Conservation (phyloP, 2,797 vertebrate genomes). For the Hoplostethus mediterraneus region DNA sequence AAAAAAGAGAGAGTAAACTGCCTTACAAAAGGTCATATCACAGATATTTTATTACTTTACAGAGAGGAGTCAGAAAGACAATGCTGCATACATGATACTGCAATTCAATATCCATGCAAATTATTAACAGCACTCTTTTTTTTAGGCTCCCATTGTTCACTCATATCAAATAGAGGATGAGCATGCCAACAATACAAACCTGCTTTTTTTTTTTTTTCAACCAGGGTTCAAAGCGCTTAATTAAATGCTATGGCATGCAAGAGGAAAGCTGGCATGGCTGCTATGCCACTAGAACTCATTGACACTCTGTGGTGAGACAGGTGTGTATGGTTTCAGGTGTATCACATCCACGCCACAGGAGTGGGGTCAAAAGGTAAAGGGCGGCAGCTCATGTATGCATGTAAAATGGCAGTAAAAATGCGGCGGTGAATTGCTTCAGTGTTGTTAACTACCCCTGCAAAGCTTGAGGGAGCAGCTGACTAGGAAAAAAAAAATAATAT, state of each 20-base stretch:
- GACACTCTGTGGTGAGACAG: not conserved
- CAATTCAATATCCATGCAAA: slow-evolving; percentile 20
- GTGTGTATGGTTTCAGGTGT: not conserved
- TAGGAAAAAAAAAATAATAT: not conserved
- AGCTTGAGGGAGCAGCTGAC: not conserved
- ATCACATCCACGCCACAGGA: not conserved
- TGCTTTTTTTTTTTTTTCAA: not conserved
- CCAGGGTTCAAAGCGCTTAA: slow-evolving; percentile 7
- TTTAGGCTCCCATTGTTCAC: slow-evolving; percentile 22
- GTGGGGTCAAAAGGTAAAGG: not conserved
- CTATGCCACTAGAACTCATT: slow-evolving; percentile 9
- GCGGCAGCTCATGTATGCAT: not conserved
- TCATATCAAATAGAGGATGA: slow-evolving; percentile 19
- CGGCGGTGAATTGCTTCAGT: not conserved
- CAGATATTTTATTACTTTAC: slow-evolving; percentile 20
- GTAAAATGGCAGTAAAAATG: not conserved
- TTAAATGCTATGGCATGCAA: slow-evolving; percentile 8
- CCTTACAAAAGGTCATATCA: slow-evolving; percentile 11
- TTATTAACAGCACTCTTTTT: slow-evolving; percentile 16
- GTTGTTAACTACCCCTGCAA: too few relatives aligned
- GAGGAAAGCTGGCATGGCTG: not conserved
- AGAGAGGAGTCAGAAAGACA: slow-evolving; percentile 15
- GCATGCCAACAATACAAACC: slow-evolving; percentile 5
- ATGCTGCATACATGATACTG: slow-evolving; percentile 19
- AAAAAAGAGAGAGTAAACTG: not conserved